phyloP scores from a whole-genome alignment of 2,888 invertebrate genomes.

The Pheosia tremula region DNA sequence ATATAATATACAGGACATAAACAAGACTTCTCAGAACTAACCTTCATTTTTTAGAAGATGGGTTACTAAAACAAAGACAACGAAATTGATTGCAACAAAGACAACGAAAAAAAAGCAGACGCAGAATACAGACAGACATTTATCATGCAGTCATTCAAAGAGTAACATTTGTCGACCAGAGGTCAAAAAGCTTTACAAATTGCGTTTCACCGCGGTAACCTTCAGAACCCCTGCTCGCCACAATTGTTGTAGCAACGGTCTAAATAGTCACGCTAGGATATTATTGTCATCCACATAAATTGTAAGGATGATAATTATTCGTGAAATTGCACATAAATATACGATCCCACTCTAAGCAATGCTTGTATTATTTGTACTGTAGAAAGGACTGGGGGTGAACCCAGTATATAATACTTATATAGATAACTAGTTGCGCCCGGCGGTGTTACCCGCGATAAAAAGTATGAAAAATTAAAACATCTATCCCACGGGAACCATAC shows the following conservation, averaged over 20 bases:
- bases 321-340: no score
- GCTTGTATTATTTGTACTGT: no score
- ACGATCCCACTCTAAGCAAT: no score
- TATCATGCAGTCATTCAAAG: constrained; percentile 41
- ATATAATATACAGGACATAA: constrained; percentile 43
- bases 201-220: constrained; percentile 52
- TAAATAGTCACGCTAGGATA: constrained; percentile 29
- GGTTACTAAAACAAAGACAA: constrained; percentile 13
- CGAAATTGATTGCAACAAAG: constrained; percentile 17
- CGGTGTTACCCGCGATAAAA: no score
- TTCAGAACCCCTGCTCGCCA: constrained; percentile 41
- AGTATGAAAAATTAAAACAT: no score
- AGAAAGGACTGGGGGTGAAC: no score
- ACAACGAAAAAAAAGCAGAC: constrained; percentile 20
- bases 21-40: constrained; percentile 39
- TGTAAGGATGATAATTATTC: neutral
- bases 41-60: constrained; percentile 13
- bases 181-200: constrained; percentile 58
- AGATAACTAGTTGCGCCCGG: no score
- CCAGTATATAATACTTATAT: no score
- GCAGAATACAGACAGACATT: constrained; percentile 27
- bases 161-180: constrained; percentile 48
- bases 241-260: constrained; percentile 47
- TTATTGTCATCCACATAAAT: neutral
- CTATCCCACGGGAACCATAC: no score